These are phyloP conservation scores for Drosophila yooni DNA, from an alignment of 2,888 invertebrate species.

Conservation along the genomic window DNA sequence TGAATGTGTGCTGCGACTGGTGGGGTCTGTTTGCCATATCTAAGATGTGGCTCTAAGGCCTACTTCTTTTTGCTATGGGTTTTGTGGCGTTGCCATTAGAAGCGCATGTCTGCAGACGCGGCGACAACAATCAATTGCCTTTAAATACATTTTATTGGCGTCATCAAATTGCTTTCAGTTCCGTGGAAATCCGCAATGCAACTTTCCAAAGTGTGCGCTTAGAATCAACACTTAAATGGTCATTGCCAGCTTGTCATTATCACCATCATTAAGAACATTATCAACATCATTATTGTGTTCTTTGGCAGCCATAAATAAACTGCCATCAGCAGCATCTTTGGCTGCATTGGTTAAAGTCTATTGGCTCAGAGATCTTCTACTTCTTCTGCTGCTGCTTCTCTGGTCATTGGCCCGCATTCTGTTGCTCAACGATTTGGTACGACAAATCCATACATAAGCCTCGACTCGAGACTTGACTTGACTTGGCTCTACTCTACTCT, in stretches of 20 bases:
- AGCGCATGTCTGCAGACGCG: constrained; percentile 70
- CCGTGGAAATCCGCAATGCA: constrained; percentile 74
- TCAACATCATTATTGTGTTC: constrained; percentile 43
- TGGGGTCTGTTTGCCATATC: constrained; percentile 49
- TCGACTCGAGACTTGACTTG: background rate
- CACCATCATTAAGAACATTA: constrained; percentile 23
- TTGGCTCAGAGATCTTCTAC: constrained; percentile 10
- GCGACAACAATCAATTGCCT: constrained; percentile 78
- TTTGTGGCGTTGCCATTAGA: constrained; percentile 60
- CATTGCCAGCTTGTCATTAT: constrained; percentile 50
- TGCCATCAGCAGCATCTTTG: constrained; percentile 30
- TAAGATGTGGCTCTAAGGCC: constrained; percentile 33
- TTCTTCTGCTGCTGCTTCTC: constrained; percentile 1
- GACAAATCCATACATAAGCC: constrained; percentile 55
- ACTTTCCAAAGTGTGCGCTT: constrained; percentile 68
- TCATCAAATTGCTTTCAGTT: constrained; percentile 77
- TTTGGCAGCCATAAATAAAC: constrained; percentile 70
- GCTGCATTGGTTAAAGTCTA: constrained; percentile 9
- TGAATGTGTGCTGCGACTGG: constrained; percentile 50
- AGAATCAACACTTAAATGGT: constrained; percentile 72
- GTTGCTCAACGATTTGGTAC: constrained; percentile 49
- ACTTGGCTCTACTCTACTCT: background rate
- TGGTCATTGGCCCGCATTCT: constrained; percentile 76
- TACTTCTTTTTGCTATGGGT: constrained; percentile 23
- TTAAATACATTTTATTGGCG: constrained; percentile 79